Evolutionary conservation across 2,888 invertebrate genomes (phyloP), one percentile per base, ranked within the genome.

Genomic region (Crossocerus cetratus): DNA sequence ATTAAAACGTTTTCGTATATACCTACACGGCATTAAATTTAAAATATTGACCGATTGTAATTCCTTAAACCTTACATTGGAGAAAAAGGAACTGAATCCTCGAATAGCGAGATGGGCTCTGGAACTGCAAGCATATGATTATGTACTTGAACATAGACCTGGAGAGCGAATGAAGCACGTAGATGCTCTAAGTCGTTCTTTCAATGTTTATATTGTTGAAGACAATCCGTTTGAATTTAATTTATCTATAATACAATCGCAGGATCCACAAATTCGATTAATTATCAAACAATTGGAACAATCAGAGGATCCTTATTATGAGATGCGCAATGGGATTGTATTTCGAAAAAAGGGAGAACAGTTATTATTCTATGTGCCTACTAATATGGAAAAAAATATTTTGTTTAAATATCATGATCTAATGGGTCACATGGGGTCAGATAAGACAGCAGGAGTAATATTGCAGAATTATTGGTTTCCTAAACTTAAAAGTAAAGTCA

Each of bases 391-490:
- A 23, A 21, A 18, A 2, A 64, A 4, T 0, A 4, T 65, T 2
- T 18, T 65, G 11, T 18, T 43, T 0, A 43, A 43, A 11, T 64
- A 69, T 16, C 69, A 69, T n/a, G 18, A 69, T 5, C 42, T 64
- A 4, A 49, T 72, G n/a, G 67, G 67, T 2, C 67, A 72, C 5
- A 21, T 60, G 2, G 60, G 59, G 0, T 0, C 32, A 0, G 67
- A 72, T n/a, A 72, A 72, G 8, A 67, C 53, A 0, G 16, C 61
- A 0, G 2, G 16, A 0, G 57, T 42, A 2, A 68, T 72, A 1
- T n/a, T 53, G 3, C 13, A 2, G 0, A 64, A 23, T 11, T 71
- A 67, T n/a, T 72, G 65, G 72, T 72, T 72, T 44, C 68, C 68
- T 0, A n/a, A 45, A 0, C 21, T 71, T 13, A 62, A 45, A 14